Percentiles rank a stretch among this genome's conserved stretches.
phyloP scores from a whole-genome alignment of 2,888 invertebrate genomes.

The Rugalucina vietnamica region DNA sequence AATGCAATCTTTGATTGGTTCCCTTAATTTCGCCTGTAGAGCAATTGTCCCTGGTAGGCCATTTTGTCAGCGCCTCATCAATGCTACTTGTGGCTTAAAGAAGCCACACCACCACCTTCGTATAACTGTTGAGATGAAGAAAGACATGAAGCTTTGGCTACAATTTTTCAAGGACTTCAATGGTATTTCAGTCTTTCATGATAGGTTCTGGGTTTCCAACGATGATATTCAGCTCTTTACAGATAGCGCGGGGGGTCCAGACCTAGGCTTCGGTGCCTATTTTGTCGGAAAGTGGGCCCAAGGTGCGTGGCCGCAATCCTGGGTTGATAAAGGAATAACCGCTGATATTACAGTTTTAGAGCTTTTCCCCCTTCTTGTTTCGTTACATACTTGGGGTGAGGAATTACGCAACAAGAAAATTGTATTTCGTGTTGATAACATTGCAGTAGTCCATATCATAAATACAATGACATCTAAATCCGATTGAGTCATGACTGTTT shows the following conservation, averaged over 20 bases:
- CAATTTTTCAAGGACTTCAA: conserved; percentile 29
- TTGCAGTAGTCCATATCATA: conserved; percentile 18
- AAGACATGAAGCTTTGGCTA: conserved; percentile 36
- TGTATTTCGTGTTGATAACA: conserved; percentile 23
- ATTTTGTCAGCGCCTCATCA: conserved; percentile 21
- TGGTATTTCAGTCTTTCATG: conserved; percentile 34
- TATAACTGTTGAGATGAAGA: not conserved
- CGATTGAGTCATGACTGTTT: not conserved
- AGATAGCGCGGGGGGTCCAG: conserved; percentile 21
- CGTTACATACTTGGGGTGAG: conserved; percentile 14
- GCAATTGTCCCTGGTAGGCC: conserved; percentile 18
- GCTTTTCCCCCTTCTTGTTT: conserved; percentile 28
- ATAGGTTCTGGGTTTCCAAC: conserved; percentile 28
- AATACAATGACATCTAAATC: conserved; percentile 34
- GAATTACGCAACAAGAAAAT: conserved; percentile 23
- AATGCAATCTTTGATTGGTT: conserved; percentile 18
- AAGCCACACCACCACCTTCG: conserved; percentile 16
- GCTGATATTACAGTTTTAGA: conserved; percentile 25
- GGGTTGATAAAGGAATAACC: conserved; percentile 4
- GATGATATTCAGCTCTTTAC: conserved; percentile 35
- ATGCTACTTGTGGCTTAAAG: conserved; percentile 14
- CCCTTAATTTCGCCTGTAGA: conserved; percentile 13
- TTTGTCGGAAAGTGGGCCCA: conserved; percentile 2
- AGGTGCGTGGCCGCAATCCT: not conserved
- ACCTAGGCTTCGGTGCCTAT: conserved; percentile 19